Base-by-base conservation (phyloP, 2,113 vertebrate species). In the Willisornis vidua region DNA sequence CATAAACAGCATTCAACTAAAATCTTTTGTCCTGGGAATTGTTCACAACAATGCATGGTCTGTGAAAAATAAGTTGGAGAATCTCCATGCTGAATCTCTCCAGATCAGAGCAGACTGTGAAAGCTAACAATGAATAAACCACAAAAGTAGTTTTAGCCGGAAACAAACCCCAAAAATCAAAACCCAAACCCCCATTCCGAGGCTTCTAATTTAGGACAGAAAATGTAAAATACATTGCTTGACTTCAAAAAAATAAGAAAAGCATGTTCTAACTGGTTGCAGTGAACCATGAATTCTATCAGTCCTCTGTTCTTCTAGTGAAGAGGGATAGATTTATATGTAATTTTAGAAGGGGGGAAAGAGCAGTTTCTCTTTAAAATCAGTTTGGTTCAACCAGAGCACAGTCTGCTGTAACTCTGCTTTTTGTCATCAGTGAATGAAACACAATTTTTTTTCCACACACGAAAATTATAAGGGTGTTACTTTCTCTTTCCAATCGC, bases 1-100 rank as follows among this genome's bases (percentile, higher is more conserved):
- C 80, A 41, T 83, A 79, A 83, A 46, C 65, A 25, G 6, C 62
- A 77, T 33, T 71, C 43, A 48, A 70, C 51, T 79, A 63, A 75
- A 78, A 54, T 87, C 5, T 92, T 86, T 52, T 91, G 28, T 93
- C 65, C 71, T 68, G 43, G 31, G 54, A 91, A 63, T 74, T 86
- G 54, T 94, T 97, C 95, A 89, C 80, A 78, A 70, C 49, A 49
- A 19, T 37, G 41, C 14, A 16, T 49, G 31, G 51, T 23, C 25
- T 96, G 63, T 74, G 70, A 89, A 97, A 97, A 96, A 70, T 59
- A 96, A 91, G 83, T 91, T 94, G 92, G 59, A 90, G 28, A 88
- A 78, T 73, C 24, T 46, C 35, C 59, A 45, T 46, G 43, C 37
- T 46, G 11, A 84, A 75, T n/a, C 25, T 87, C 54, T 93, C 25